phyloP scores from a whole-genome alignment of 37 sponge, comb jelly and placozoan species.

The Chondrosia reniformis region DNA sequence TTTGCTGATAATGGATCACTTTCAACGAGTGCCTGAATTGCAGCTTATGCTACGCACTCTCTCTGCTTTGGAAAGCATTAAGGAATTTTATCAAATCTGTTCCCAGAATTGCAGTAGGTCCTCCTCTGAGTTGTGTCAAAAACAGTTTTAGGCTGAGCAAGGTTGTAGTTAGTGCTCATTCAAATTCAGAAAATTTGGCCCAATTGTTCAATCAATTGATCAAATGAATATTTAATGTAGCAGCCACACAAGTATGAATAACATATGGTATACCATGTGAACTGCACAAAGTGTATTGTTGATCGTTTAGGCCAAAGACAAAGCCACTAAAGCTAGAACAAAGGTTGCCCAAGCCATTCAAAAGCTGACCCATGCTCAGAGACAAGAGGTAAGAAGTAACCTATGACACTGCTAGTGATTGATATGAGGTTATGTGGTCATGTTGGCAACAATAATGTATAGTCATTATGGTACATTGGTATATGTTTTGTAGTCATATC shows the following conservation, averaged over 20 bases:
- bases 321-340: constrained; percentile 45
- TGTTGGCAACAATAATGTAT: too few species aligned
- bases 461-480: neutral
- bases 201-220: too few species aligned
- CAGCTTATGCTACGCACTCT: constrained; percentile 43
- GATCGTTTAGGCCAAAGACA: constrained; percentile 56
- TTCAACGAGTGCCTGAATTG: constrained; percentile 34
- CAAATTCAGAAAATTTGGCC: too few species aligned
- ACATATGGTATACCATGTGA: too few species aligned
- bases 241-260: too few species aligned
- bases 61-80: constrained; percentile 27
- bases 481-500: neutral
- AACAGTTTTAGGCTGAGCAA: too few species aligned
- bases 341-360: constrained; percentile 37
- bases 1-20: constrained; percentile 17
- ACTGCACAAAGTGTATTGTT: too few species aligned
- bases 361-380: constrained; percentile 65
- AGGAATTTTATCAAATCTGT: constrained; percentile 36
- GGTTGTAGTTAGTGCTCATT: too few species aligned
- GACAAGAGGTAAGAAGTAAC: constrained; percentile 70
- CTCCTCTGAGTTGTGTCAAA: neutral
- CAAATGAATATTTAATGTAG: too few species aligned
- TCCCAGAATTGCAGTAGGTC: constrained; percentile 40
- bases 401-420: neutral
- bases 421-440: neutral